Percentiles rank a stretch among this genome's conserved stretches.
phyloP scores from a whole-genome alignment of 2,113 vertebrate genomes.

The Dasypus novemcinctus region DNA sequence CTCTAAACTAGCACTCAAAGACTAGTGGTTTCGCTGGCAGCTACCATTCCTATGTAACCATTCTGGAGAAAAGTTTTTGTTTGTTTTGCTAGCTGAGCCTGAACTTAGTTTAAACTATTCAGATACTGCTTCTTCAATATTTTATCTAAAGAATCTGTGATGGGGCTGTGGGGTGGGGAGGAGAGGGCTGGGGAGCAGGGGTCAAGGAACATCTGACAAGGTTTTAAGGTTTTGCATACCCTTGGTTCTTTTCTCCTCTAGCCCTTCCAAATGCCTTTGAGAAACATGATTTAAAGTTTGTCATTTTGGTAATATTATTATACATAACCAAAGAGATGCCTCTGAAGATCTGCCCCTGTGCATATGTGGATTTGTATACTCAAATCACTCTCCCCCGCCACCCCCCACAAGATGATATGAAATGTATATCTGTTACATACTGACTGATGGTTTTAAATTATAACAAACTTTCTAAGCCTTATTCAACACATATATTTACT shows the following conservation, averaged over 20 bases:
- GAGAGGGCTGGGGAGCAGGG: neutral
- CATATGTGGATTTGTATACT: neutral
- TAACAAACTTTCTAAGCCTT: neutral
- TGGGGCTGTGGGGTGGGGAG: neutral
- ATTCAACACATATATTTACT: neutral
- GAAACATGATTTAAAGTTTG: neutral
- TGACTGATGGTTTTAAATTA: neutral
- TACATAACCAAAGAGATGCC: neutral
- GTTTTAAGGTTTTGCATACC: neutral
- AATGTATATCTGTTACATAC: neutral
- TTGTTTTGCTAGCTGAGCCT: neutral
- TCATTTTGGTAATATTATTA: neutral
- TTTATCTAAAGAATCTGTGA: neutral
- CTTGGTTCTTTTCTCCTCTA: neutral
- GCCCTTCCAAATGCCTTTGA: neutral
- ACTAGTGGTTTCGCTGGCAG: neutral
- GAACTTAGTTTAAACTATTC: neutral
- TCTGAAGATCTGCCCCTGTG: neutral
- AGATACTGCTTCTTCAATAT: neutral
- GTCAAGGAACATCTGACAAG: neutral
- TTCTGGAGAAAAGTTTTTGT: neutral
- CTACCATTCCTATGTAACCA: neutral
- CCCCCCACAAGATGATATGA: neutral
- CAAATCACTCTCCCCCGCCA: neutral
- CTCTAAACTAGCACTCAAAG: constrained; percentile 42